Conservation (phyloP, 2,888 invertebrate genomes). For the Lycocerus yunnanus region DNA sequence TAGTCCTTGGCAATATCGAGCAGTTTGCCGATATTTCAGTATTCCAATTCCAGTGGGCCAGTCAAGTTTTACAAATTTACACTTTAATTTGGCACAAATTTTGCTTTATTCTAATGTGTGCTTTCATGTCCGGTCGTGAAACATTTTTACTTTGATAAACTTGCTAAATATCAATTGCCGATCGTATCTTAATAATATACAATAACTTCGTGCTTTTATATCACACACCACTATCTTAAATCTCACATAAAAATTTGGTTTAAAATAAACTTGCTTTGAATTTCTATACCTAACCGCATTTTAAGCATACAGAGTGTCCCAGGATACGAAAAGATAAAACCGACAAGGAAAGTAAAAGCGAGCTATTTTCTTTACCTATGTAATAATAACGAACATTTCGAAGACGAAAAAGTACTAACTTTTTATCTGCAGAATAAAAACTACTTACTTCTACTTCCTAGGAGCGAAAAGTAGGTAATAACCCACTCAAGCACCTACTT, state of each 20-base stretch:
- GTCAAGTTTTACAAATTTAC: slow-evolving; percentile 12
- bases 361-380: too few relatives aligned
- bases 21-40: slow-evolving; percentile 32
- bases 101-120: not conserved
- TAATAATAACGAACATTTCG: too few relatives aligned
- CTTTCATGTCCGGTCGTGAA: slow-evolving; percentile 31
- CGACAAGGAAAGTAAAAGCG: too few relatives aligned
- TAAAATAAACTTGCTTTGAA: not conserved
- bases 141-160: slow-evolving; percentile 25
- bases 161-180: not conserved
- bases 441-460: too few relatives aligned
- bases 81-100: not conserved
- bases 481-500: too few relatives aligned
- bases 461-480: too few relatives aligned
- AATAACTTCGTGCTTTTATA: not conserved
- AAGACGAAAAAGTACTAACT: too few relatives aligned
- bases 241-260: not conserved
- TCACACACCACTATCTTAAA: not conserved
- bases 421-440: too few relatives aligned
- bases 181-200: not conserved
- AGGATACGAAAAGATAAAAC: too few relatives aligned
- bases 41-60: slow-evolving; percentile 26
- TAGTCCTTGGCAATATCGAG: slow-evolving; percentile 33
- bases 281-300: not conserved
- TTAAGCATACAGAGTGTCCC: not conserved